Evolutionary conservation across 1,140 invertebrate genomes (phyloP), one percentile per base, ranked within the genome.

Genomic region (Belonocnema kinseyi): DNA sequence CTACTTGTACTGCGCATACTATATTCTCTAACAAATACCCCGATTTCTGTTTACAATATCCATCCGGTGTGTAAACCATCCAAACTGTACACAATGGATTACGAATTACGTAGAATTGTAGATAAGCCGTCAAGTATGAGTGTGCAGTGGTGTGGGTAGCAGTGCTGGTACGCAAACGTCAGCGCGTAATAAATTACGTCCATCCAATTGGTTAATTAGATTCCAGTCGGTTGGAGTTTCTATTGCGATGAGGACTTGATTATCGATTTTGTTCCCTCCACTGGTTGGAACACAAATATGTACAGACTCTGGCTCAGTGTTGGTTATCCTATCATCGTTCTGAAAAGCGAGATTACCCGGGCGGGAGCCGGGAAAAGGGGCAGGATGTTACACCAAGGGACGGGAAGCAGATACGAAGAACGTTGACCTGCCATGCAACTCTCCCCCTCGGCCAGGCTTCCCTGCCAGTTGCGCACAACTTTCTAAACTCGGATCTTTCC

Each of bases 381-480:
- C 13, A 66, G 14, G 61, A 66, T 26, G 61, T 40, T 16, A n/a
- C 16, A 26, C 19, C 58, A 26, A 61, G 61, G 61, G 26, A 66
- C 58, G 61, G 77, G 52, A 79, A 21, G 74, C 75, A 76, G 72
- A 70, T 77, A 73, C 77, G 77, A 77, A 76, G 79, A 79, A 56
- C 82, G 73, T 81, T 84, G 79, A 80, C 80, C 78, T 74, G 66
- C 58, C 73, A 74, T 75, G 70, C 78, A 74, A 33, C 40, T 78
- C 56, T 72, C 58, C 58, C 33, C 51, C 73, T 51, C 79, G 51
- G 52, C 58, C 77, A 76, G 76, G 79, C 79, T 85, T 84, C 80
- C 77, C 84, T 86, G 81, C 86, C 85, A 85, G 80, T 80, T 87
- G 84, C 83, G 80, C 82, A 83, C 82, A 83, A 84, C 81, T 84